phyloP scores from a whole-genome alignment of 2,888 invertebrate genomes.

The Eupsilia transversa region DNA sequence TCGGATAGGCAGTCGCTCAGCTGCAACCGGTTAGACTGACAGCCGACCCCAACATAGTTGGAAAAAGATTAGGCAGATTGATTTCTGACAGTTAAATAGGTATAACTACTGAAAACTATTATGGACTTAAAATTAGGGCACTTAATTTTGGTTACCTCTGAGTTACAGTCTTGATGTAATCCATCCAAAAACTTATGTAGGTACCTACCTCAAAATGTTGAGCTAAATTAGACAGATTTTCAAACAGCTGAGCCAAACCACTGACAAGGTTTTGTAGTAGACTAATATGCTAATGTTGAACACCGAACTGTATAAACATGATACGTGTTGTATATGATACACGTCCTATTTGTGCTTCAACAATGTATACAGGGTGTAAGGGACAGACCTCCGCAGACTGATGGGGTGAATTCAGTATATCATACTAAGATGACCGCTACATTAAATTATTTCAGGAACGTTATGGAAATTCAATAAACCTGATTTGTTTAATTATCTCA shows the following conservation, averaged over 20 bases:
- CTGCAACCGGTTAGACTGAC: too few relatives aligned
- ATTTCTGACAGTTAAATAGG: too few relatives aligned
- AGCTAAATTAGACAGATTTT: conserved; percentile 19
- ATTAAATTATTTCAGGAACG: too few relatives aligned
- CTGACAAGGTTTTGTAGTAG: conserved; percentile 11
- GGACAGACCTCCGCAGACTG: too few relatives aligned
- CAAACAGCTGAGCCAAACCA: conserved; percentile 24
- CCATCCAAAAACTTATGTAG: not conserved
- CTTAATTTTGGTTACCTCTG: not conserved
- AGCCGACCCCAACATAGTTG: too few relatives aligned
- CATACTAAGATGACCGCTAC: too few relatives aligned
- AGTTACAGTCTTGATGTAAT: not conserved
- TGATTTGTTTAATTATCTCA: too few relatives aligned
- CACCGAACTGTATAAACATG: conserved; percentile 23
- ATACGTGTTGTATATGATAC: not conserved
- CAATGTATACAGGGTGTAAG: too few relatives aligned
- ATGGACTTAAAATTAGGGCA: not conserved
- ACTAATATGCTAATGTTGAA: conserved; percentile 31
- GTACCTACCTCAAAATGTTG: conserved; percentile 2
- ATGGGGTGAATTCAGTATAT: too few relatives aligned
- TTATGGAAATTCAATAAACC: too few relatives aligned
- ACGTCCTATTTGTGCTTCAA: conserved; percentile 10
- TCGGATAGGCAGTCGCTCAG: too few relatives aligned
- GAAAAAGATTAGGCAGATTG: too few relatives aligned
- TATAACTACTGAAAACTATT: not conserved